Conservation (phyloP, 1,140 invertebrate genomes). For the Harlomillsia oculata region DNA sequence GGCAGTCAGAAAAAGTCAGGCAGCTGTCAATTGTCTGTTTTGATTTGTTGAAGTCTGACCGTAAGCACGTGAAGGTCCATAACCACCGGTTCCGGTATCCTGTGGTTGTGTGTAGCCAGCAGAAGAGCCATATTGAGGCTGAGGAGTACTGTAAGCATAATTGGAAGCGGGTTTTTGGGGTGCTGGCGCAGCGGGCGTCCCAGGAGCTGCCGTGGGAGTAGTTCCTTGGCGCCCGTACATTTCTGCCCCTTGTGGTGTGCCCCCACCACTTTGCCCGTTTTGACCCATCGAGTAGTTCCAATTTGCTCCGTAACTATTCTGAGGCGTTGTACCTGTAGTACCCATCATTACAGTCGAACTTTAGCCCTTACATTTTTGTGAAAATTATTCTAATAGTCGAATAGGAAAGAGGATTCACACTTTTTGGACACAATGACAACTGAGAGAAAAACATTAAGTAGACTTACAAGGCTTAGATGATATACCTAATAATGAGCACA, state of each 20-base stretch:
- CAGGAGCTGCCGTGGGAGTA: constrained; percentile 29
- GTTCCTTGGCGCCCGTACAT: constrained; percentile 34
- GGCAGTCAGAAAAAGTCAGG: background rate
- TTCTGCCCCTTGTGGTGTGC: constrained; percentile 32
- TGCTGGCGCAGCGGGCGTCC: constrained; percentile 25
- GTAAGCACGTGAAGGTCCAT: constrained; percentile 36
- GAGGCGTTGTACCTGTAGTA: constrained; percentile 33
- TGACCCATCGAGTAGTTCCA: constrained; percentile 36
- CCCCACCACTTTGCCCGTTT: constrained; percentile 33
- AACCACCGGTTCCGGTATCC: constrained; percentile 31
- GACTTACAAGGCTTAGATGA: no score
- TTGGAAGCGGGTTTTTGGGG: constrained; percentile 33
- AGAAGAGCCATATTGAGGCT: constrained; percentile 33
- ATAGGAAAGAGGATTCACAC: no score
- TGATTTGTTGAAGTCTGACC: constrained; percentile 30
- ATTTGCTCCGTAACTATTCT: constrained; percentile 36
- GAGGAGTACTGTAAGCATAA: constrained; percentile 34
- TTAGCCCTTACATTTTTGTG: no score
- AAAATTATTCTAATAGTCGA: no score
- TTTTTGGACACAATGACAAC: no score
- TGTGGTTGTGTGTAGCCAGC: constrained; percentile 33
- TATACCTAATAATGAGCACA: no score
- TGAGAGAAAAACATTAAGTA: no score
- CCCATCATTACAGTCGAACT: constrained; percentile 11
- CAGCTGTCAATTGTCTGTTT: constrained; percentile 13